Conservation (phyloP, 2,113 vertebrate species). For the Calypte anna region DNA sequence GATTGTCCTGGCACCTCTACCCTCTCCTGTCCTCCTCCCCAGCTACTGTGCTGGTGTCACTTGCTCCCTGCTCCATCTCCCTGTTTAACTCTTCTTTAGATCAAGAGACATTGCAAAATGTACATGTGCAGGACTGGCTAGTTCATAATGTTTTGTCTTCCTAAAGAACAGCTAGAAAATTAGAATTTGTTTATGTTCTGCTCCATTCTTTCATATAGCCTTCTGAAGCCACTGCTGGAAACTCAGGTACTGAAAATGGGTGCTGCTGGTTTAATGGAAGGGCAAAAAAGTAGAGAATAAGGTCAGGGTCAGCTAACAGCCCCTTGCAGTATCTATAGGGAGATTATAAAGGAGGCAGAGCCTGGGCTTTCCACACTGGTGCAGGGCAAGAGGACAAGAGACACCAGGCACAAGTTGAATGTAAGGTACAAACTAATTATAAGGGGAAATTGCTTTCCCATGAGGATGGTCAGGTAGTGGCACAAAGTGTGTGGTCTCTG, state of each 20-base stretch:
- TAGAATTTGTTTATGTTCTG: not conserved
- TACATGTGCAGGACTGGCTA: not conserved
- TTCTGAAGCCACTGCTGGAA: not conserved
- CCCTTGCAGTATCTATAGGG: not conserved
- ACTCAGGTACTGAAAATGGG: not conserved
- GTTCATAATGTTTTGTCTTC: not conserved
- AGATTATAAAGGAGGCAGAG: not conserved
- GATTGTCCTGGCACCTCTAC: not conserved
- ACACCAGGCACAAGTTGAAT: not conserved
- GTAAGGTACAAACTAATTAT: not conserved
- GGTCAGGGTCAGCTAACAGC: not conserved
- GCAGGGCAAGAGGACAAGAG: not conserved
- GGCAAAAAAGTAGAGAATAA: not conserved
- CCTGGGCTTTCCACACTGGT: not conserved
- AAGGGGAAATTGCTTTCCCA: not conserved
- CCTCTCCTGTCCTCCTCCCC: not conserved
- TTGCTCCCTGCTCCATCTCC: not conserved
- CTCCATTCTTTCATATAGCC: not conserved
- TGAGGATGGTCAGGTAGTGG: not conserved
- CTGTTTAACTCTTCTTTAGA: not conserved
- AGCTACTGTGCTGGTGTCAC: not conserved
- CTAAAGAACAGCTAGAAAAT: not conserved
- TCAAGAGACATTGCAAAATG: not conserved
- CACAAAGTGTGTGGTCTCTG: not conserved
- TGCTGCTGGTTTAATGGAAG: not conserved